Conservation (phyloP, 2,113 vertebrate genomes). For the Elanoides forficatus region DNA sequence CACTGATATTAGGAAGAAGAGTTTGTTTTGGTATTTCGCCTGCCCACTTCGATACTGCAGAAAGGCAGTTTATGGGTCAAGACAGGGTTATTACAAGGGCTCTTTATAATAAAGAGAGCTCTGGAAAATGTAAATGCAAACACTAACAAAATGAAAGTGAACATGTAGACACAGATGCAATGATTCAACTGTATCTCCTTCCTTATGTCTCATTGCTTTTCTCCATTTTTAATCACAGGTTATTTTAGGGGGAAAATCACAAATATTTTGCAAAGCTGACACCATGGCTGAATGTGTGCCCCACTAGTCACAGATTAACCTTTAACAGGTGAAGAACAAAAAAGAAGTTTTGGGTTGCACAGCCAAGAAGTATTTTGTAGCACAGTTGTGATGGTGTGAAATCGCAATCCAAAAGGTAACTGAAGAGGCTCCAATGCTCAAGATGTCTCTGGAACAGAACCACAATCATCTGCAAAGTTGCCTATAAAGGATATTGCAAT, state of each 20-base stretch:
- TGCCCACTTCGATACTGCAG: neutral
- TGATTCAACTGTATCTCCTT: neutral
- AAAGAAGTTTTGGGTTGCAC: neutral
- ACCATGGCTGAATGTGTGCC: neutral
- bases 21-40: neutral
- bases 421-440: neutral
- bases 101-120: neutral
- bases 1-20: neutral
- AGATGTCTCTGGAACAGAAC: neutral
- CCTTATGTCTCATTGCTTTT: neutral
- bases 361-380: neutral
- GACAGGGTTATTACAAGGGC: neutral
- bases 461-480: neutral
- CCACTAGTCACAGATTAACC: neutral
- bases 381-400: accelerated
- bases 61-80: neutral
- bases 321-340: neutral
- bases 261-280: neutral
- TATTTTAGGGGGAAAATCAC: neutral
- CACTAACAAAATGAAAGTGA: neutral
- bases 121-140: neutral
- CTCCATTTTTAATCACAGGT: neutral
- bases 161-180: neutral
- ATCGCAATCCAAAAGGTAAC: neutral
- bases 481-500: accelerated